These are phyloP conservation scores for Trilocha varians DNA, from an alignment of 2,888 invertebrate genomes.

Conservation along the genomic window DNA sequence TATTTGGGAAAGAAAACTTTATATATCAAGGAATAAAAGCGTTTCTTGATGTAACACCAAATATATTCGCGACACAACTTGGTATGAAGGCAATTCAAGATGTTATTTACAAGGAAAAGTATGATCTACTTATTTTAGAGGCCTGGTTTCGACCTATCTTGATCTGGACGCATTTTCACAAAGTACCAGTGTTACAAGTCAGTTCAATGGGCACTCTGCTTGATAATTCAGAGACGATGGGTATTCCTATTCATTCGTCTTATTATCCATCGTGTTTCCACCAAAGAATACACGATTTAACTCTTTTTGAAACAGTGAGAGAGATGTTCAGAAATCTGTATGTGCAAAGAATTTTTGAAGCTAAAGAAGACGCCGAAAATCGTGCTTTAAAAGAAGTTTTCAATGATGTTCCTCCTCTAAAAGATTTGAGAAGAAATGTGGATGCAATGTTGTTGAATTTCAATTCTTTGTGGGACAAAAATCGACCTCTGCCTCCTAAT, in stretches of 20 bases:
- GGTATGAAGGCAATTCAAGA: constrained; percentile 2
- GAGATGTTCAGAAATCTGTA: constrained; percentile 8
- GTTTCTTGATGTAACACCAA: neutral
- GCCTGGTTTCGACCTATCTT: constrained; percentile 13
- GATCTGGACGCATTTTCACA: constrained; percentile 15
- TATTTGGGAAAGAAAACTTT: constrained; percentile 2
- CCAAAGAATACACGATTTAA: constrained; percentile 16
- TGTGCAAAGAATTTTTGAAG: neutral
- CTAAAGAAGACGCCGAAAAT: constrained; percentile 12
- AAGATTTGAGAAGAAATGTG: constrained; percentile 20
- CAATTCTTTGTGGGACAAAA: constrained; percentile 29
- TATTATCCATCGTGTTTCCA: constrained; percentile 16
- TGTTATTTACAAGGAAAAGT: constrained; percentile 4
- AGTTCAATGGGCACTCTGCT: constrained; percentile 19
- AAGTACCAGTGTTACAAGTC: constrained; percentile 20
- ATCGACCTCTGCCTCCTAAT: constrained; percentile 36
- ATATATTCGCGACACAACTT: constrained; percentile 8
- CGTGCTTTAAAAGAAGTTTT: constrained; percentile 8
- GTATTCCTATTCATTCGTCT: constrained; percentile 20
- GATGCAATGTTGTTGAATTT: constrained; percentile 36
- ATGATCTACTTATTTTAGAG: constrained; percentile 11
- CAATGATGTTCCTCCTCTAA: constrained; percentile 11
- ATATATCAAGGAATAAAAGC: constrained; percentile 1
- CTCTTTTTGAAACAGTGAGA: constrained; percentile 13
- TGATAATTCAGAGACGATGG: constrained; percentile 16